Evolutionary conservation across 2,888 invertebrate genomes (phyloP).

Genomic region (Lamellibrachia satsuma): DNA sequence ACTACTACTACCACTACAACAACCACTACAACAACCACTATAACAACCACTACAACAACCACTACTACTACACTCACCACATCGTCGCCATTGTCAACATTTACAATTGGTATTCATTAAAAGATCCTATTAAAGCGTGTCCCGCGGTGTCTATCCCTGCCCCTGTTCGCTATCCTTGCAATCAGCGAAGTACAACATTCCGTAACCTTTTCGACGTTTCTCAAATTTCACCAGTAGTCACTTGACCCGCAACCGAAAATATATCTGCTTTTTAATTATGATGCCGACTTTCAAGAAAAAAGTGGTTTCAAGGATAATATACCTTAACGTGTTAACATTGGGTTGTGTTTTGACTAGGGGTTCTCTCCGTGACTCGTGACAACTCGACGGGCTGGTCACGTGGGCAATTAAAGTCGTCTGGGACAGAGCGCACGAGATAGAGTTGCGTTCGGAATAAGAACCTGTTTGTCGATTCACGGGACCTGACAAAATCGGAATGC

Average conservation of each 20-base stretch:
- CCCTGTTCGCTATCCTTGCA: neutral
- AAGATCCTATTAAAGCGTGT: too few relatives aligned
- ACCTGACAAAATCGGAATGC: neutral
- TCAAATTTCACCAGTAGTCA: neutral
- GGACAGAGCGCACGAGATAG: neutral
- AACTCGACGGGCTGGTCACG: neutral
- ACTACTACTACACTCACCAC: too few relatives aligned
- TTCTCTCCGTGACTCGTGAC: neutral
- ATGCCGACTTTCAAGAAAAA: neutral
- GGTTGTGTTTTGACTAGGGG: neutral
- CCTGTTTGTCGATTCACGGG: slow-evolving; percentile 1
- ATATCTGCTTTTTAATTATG: neutral
- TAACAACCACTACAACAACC: too few relatives aligned
- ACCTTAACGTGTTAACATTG: neutral
- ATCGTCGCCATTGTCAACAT: too few relatives aligned
- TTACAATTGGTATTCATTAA: too few relatives aligned
- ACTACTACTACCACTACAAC: too few relatives aligned
- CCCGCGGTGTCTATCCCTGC: too few relatives aligned
- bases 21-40: too few relatives aligned
- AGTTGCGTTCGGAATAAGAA: neutral
- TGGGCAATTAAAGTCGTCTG: slow-evolving; percentile 3
- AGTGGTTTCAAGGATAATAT: neutral
- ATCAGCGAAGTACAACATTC: neutral
- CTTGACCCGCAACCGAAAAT: neutral
- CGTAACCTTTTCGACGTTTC: neutral